These are phyloP conservation scores for Channallabes apus DNA, from an alignment of 2,797 vertebrate species.

Conservation along the genomic window DNA sequence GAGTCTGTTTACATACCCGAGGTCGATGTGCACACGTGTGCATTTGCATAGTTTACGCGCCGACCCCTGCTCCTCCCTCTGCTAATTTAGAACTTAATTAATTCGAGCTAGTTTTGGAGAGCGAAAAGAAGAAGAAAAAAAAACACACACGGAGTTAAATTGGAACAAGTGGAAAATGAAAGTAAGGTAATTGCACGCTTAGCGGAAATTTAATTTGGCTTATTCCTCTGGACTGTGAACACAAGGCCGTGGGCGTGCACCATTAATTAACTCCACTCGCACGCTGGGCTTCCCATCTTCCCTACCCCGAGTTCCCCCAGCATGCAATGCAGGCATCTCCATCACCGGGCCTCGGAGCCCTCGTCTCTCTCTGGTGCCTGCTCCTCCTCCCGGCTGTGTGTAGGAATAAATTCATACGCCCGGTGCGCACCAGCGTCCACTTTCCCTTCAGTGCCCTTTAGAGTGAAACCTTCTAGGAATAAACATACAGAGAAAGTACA, in stretches of 20 bases:
- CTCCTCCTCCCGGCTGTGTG: conserved; percentile 43
- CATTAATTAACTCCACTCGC: conserved; percentile 77
- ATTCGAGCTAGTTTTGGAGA: conserved; percentile 33
- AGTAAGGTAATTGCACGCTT: conserved; percentile 71
- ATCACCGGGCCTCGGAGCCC: conserved; percentile 58
- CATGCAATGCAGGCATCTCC: conserved; percentile 56
- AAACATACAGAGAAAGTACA: conserved; percentile 29
- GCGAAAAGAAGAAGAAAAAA: neutral
- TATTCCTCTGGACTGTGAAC: conserved; percentile 64
- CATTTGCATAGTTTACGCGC: conserved; percentile 15
- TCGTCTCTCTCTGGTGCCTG: conserved; percentile 43
- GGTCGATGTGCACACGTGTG: neutral
- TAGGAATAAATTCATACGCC: conserved; percentile 60
- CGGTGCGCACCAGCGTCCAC: conserved; percentile 9
- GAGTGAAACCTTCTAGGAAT: conserved; percentile 21
- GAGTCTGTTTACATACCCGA: neutral
- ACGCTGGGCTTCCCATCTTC: conserved; percentile 63
- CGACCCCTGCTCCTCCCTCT: neutral
- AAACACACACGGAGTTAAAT: conserved; percentile 49
- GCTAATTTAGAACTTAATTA: conserved; percentile 45
- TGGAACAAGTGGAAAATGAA: conserved; percentile 63
- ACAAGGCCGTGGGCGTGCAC: conserved; percentile 58
- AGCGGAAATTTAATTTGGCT: conserved; percentile 71
- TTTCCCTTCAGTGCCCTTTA: conserved; percentile 37
- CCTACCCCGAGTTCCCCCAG: conserved; percentile 60